Conservation (phyloP, 2,888 invertebrate species). For the Chrysomela aeneicollis region DNA sequence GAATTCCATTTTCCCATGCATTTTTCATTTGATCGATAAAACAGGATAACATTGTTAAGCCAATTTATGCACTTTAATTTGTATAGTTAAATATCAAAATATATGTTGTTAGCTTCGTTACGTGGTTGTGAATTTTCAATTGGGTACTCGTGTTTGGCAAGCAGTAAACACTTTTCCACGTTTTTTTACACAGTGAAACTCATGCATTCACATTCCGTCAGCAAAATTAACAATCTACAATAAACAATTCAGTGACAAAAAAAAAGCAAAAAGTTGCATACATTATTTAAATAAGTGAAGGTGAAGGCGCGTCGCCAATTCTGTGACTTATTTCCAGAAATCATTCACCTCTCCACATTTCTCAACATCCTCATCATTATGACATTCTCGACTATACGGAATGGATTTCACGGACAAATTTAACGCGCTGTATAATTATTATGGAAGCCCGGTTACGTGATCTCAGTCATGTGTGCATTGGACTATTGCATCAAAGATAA, state of each 20-base stretch:
- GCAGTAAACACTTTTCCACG: no score
- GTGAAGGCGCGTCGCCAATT: neutral
- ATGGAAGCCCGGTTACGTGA: neutral
- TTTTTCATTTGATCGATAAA: neutral
- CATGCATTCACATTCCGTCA: no score
- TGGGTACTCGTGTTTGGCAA: no score
- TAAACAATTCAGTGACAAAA: neutral
- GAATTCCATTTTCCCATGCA: conserved; percentile 1
- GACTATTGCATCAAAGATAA: neutral
- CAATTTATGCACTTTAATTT: neutral
- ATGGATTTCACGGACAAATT: conserved; percentile 21
- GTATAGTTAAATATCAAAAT: neutral
- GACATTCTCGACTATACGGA: conserved; percentile 16
- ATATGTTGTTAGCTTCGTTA: no score
- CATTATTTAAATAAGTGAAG: neutral
- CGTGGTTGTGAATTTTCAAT: no score
- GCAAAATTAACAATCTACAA: no score
- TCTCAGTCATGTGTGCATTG: conserved; percentile 1
- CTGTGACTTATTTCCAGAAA: neutral
- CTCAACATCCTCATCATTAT: conserved; percentile 15
- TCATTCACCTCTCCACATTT: conserved; percentile 4
- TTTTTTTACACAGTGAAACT: no score
- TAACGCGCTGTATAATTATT: conserved; percentile 10
- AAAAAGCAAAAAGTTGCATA: neutral
- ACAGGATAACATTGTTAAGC: neutral